Conservation (phyloP, 2,113 vertebrate species). For the Rhineura floridana region DNA sequence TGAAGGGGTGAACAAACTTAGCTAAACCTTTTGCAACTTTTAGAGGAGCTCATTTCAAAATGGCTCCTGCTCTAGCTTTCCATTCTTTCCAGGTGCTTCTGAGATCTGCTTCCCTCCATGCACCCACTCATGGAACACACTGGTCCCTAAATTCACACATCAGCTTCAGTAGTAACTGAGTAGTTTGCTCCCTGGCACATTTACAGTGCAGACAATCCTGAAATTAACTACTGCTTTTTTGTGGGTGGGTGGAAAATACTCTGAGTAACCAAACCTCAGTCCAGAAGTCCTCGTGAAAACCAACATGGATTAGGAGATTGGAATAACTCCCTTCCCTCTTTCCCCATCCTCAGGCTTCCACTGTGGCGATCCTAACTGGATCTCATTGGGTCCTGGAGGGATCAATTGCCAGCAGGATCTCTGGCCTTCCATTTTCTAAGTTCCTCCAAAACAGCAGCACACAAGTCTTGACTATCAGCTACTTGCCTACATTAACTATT, state of each 20-base stretch:
- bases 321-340: background rate
- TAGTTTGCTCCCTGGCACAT: background rate
- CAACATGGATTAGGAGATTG: background rate
- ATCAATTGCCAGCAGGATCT: background rate
- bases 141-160: background rate
- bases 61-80: background rate
- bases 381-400: background rate
- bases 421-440: background rate
- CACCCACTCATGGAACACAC: background rate
- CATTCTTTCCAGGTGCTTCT: background rate
- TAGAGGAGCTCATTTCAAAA: background rate
- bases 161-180: too few relatives aligned
- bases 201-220: background rate
- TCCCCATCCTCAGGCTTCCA: background rate
- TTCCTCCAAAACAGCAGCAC: background rate
- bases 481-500: slow-evolving; percentile 15
- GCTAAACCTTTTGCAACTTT: background rate
- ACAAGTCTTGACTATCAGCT: slow-evolving; percentile 19
- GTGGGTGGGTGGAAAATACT: background rate
- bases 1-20: background rate
- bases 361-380: background rate
- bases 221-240: background rate
- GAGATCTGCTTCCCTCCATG: background rate
- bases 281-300: background rate
- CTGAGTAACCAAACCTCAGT: background rate